Evolutionary conservation across 2,888 invertebrate genomes (phyloP), one percentile per base, ranked within the genome.

Genomic region (Dione vanillae): DNA sequence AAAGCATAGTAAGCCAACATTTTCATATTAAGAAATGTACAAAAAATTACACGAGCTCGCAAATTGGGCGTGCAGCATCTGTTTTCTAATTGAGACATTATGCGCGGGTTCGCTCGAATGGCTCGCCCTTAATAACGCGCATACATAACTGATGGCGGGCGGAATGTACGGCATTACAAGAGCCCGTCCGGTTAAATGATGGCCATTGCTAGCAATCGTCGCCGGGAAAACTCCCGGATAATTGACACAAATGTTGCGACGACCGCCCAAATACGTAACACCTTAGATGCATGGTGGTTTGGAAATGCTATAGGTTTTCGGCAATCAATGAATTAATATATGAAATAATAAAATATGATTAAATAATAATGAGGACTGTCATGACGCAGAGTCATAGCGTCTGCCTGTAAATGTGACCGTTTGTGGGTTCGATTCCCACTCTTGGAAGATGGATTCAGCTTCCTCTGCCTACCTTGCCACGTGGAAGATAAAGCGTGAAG

Each of bases 41-140:
- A 78, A 79, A 82, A 83, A 87, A 88, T 86, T 77, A 79, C 81
- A 86, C 85, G 84, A 85, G 85, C 85, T 83, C 78, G 82, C 84
- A 82, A 56, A 85, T 87, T 83, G 79, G 80, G 78, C 75, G 73
- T 74, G 76, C 72, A 82, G 79, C 90, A 89, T 89, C 87, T 90
- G 90, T 87, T 87, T 86, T 87, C 87, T 90, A 90, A 91, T 91
- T 89, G 89, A 90, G 88, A 86, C 89, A 92, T 92, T 92, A 90
- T 85, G 84, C 83, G 82, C 75, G 82, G 84, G 86, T 85, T 87
- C 84, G 85, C 82, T 83, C 81, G 80, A 86, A 87, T 82, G 86
- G 85, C 84, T 85, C 82, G 81, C 83, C 85, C 90, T 88, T 89
- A 89, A 90, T 91, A 90, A 86, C 87, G 81, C 82, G 84, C 87